Evolutionary conservation across 2,888 invertebrate species (phyloP), one percentile per base, ranked within the genome.

Genomic region (Netelia melanura): DNA sequence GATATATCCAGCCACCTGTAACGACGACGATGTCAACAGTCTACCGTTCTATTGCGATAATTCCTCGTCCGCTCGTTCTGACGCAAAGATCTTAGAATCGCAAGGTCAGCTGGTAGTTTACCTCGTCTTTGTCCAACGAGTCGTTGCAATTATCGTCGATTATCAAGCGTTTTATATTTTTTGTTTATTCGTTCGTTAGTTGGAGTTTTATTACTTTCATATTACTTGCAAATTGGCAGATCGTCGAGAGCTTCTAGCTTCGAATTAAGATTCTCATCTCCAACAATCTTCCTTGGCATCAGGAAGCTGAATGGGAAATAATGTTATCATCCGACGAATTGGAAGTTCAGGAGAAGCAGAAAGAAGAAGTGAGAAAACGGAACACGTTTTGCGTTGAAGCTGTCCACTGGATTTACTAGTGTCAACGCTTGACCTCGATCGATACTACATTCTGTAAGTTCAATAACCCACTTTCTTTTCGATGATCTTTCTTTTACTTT

Each of bases 391-490:
- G n/a, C 38, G 17, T 52, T 58, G 48, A 71, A 64, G 25, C 70
- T 11, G 11, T 52, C 54, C 30, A 61, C n/a, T 30, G 61, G 38
- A 70, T 44, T 52, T 74, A 9, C 25, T 23, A 21, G 38, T 62
- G 68, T 68, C 58, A 64, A 54, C 56, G 64, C 30, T 52, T 88
- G 90, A 89, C 90, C 89, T 88, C 89, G 76, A 88, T 89, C 76
- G 86, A 86, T 75, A 70, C 74, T 78, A 70, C 70, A 44, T 76
- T 61, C 65, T 43, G 58, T 23, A 78, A 85, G 87, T 88, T 88
- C 89, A 88, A 89, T 89, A 87, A 89, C 88, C 87, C 74, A 85
- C 85, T 83, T 68, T 82, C 80, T 75, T 75, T 75, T 74, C 78
- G 48, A 83, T 75, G 70, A 83, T 75, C 62, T 11, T 62, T 64